A percentile compares a stretch with the other conserved stretches of the same genome.
phyloP scores from a whole-genome alignment of 2,797 vertebrate species.

The Gymnothorax reevesii region DNA sequence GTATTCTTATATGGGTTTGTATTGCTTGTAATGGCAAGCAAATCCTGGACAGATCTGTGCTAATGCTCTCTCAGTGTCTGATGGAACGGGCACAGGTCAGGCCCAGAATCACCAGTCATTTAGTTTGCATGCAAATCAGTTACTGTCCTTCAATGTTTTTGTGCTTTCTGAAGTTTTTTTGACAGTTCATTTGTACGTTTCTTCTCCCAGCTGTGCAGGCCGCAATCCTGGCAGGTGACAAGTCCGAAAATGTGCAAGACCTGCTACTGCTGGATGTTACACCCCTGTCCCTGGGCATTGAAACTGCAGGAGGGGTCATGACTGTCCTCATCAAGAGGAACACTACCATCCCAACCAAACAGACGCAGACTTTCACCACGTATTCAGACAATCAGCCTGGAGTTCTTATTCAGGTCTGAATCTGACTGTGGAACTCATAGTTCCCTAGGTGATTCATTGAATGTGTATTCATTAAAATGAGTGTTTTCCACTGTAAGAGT shows the following conservation, averaged over 20 bases:
- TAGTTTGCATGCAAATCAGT: no score
- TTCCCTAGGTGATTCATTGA: background rate
- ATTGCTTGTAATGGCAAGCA: background rate
- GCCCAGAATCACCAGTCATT: no score
- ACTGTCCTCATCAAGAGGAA: slow-evolving; percentile 82
- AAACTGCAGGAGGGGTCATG: slow-evolving; percentile 82
- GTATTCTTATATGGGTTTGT: no score
- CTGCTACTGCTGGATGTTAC: slow-evolving; percentile 79
- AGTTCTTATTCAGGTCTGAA: slow-evolving; percentile 76
- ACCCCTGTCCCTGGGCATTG: slow-evolving; percentile 79
- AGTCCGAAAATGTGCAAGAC: slow-evolving; percentile 82
- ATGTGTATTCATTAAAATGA: no score
- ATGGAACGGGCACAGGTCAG: no score
- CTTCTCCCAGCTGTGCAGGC: slow-evolving; percentile 74
- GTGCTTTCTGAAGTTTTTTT: background rate
- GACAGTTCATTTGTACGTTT: background rate
- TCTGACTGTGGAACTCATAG: background rate
- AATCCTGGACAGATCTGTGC: background rate
- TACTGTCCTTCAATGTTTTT: background rate
- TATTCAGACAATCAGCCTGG: slow-evolving; percentile 82
- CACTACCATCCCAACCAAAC: slow-evolving; percentile 81
- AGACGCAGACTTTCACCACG: slow-evolving; percentile 82
- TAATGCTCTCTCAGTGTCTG: background rate
- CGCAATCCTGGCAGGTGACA: slow-evolving; percentile 79
- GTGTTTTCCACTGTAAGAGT: background rate